Conservation (phyloP, 2,888 invertebrate species). For the Callyntrura sp. region DNA sequence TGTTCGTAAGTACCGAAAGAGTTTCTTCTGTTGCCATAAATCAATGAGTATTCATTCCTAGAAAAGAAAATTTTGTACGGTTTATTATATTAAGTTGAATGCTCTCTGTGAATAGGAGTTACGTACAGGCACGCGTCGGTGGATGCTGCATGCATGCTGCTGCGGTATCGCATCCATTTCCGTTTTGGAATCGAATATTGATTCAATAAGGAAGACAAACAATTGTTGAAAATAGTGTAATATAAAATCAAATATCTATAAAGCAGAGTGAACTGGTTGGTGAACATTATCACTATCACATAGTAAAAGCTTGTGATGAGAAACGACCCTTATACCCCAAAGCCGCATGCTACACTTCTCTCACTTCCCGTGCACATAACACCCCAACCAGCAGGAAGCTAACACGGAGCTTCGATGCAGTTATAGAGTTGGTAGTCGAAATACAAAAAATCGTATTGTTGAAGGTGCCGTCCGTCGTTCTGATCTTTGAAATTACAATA, state of each 20-base stretch:
- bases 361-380: neutral
- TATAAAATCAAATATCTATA: conserved; percentile 47
- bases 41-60: conserved; percentile 15
- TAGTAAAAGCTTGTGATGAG: conserved; percentile 33
- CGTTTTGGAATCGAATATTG: conserved; percentile 64
- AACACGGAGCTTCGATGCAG: neutral
- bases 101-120: neutral
- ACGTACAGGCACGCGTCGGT: conserved; percentile 18
- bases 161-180: conserved; percentile 37
- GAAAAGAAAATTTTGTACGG: conserved; percentile 13
- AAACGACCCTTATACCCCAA: conserved; percentile 32
- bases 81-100: conserved; percentile 19
- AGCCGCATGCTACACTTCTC: conserved; percentile 28
- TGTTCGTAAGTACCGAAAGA: neutral
- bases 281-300: too few relatives aligned
- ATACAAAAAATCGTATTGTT: too few relatives aligned
- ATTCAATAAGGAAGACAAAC: conserved; percentile 47
- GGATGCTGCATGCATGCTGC: too few relatives aligned
- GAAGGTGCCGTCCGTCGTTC: too few relatives aligned
- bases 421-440: too few relatives aligned
- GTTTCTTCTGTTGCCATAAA: conserved; percentile 6
- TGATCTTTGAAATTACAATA: too few relatives aligned
- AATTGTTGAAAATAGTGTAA: conserved; percentile 40
- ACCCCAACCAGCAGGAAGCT: conserved; percentile 32
- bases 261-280: conserved; percentile 38